Evolutionary conservation across 2,113 vertebrate species (phyloP), one percentile per base, ranked within the genome.

Genomic region (Petromus typicus): DNA sequence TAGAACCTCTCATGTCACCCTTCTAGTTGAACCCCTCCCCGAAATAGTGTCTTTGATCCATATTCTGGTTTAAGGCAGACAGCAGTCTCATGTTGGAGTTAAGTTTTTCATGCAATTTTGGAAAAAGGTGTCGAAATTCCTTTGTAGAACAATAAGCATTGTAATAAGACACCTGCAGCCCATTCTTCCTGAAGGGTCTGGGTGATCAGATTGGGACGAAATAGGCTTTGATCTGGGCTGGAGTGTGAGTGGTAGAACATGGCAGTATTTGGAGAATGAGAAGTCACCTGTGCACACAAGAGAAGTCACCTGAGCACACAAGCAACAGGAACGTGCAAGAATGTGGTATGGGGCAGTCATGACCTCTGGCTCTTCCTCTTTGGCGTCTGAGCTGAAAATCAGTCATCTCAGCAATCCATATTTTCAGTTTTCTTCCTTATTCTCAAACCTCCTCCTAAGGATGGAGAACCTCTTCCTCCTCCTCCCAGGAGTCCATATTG

Each of bases 341-440:
- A 54, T 0, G 0, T 10, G 17, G 6, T 40, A 3, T 20, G 12
- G 27, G 6, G 2, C 0, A 2, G 1, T 32, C 69, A 48, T 8
- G 32, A 27, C 43, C 13, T 51, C 45, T 54, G 71, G 43, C 37
- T 66, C 61, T 6, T 86, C 34, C 2, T 40, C 40, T 80, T 45
- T 78, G 66, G 8, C 25, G 25, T 54, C 8, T 57, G 56, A 57
- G 16, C 56, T 56, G 56, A 57, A 27, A 43, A 34, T 59, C 32
- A 18, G 27, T 56, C 82, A 27, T 59, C 37, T 34, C 13, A 5
- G 6, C 40, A 54, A 51, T 59, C 75, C 63, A 5, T 9, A 22
- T 71, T 73, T n/a, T n/a, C n/a, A n/a, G n/a, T n/a, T n/a, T 88
- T 34, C 40, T 76, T 88, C 32, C 86, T 79, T 34, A 16, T 6